Percentiles rank a stretch among this genome's conserved stretches.
phyloP scores from a whole-genome alignment of 2,797 vertebrate species.

The Cygnus olor region DNA sequence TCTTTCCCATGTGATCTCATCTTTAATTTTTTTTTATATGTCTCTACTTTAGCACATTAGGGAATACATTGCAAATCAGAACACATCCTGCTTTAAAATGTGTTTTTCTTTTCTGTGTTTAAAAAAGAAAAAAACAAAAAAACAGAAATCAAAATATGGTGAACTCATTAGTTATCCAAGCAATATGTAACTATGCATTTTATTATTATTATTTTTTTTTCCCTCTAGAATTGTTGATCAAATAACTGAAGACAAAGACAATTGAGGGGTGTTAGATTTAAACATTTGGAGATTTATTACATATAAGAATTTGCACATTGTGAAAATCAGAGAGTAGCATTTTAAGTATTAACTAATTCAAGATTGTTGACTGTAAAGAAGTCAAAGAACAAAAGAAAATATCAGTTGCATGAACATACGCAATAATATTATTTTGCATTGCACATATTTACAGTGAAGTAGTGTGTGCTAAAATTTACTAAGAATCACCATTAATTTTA shows the following conservation, averaged over 20 bases:
- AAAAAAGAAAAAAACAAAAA: too few relatives aligned
- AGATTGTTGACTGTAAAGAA: background rate
- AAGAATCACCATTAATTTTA: background rate
- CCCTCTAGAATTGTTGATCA: background rate
- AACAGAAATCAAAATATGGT: background rate
- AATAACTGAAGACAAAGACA: background rate
- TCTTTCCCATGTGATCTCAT: background rate
- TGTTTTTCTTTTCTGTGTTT: too few relatives aligned
- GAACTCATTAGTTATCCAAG: background rate
- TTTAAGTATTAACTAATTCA: background rate
- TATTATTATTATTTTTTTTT: background rate
- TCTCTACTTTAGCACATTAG: background rate
- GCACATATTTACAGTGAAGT: background rate
- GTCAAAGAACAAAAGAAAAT: background rate
- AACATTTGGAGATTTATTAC: background rate
- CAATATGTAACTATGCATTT: background rate
- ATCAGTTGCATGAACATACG: background rate
- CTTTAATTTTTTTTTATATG: background rate
- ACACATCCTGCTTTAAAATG: background rate
- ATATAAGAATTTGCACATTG: background rate
- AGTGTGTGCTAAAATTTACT: background rate
- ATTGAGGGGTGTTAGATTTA: background rate
- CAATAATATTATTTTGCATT: background rate
- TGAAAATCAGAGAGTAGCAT: rapidly evolving
- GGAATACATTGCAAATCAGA: background rate